Evolutionary conservation across 2,113 vertebrate genomes (phyloP), one percentile per base, ranked within the genome.

Genomic region (Limnothrissa miodon): DNA sequence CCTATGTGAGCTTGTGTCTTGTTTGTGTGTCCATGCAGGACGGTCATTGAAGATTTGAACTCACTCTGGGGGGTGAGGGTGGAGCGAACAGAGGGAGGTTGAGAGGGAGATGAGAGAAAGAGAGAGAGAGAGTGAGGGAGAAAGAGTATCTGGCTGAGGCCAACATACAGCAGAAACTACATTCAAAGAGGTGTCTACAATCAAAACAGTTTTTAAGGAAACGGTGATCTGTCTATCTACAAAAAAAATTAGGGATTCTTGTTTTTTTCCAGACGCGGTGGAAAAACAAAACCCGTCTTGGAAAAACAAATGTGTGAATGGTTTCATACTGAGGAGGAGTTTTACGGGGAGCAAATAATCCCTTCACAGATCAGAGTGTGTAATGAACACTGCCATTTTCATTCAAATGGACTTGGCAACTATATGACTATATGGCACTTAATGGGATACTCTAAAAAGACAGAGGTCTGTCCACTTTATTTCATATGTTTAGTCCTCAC

Each of bases 101-200:
- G 56, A 46, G 84, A 83, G 39, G 84, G 87, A 62, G 45, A 66
- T 78, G 44, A 85, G 80, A 33, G 9, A 45, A 23, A 56, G 44
- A 78, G 29, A 78, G 15, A 45, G 78, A n/a, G 78, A 79, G 29
- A n/a, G n/a, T n/a, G n/a, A n/a, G n/a, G n/a, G n/a, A n/a, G n/a
- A n/a, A n/a, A n/a, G n/a, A n/a, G n/a, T n/a, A n/a, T n/a, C 8
- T 53, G 51, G 53, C 39, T 82, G 45, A 83, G 78, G 84, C 46
- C 44, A 84, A 86, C 80, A 83, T 83, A 84, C 84, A 74, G 83
- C 84, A 85, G 83, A 86, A 84, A 80, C 42, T 90, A 86, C 84
- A 90, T 90, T 87, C 56, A 87, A 79, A 90, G 83, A 87, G 83
- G 62, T 85, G 84, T 48, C 51, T n/a, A 86, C 48, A 83, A 87